phyloP scores from a whole-genome alignment of 2,797 vertebrate genomes.

The Microctenopoma lineatum region DNA sequence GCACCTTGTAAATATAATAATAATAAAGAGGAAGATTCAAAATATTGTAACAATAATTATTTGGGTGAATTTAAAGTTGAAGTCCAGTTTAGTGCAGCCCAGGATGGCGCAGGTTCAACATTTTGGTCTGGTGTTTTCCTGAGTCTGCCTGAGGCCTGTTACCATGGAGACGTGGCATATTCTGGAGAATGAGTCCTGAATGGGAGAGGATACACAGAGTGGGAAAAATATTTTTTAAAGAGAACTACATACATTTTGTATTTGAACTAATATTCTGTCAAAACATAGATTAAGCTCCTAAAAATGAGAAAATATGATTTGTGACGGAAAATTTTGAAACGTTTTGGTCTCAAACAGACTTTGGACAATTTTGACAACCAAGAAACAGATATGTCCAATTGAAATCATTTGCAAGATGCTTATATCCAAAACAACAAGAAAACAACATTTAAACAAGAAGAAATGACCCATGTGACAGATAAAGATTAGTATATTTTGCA shows the following conservation, averaged over 20 bases:
- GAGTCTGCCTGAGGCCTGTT: slow-evolving; percentile 60
- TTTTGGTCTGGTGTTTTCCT: slow-evolving; percentile 34
- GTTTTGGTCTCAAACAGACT: neutral
- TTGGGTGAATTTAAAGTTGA: neutral
- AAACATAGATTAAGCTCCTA: slow-evolving; percentile 1
- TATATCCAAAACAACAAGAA: too few relatives aligned
- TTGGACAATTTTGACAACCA: neutral
- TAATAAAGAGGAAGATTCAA: neutral
- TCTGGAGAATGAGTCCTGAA: slow-evolving; percentile 54
- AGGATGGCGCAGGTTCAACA: slow-evolving; percentile 42
- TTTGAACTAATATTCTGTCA: slow-evolving; percentile 13
- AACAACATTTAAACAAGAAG: too few relatives aligned
- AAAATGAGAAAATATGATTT: neutral
- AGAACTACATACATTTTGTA: slow-evolving; percentile 28
- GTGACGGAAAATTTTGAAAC: neutral
- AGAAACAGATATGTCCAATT: neutral
- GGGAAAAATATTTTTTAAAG: slow-evolving; percentile 20
- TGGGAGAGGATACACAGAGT: slow-evolving; percentile 16
- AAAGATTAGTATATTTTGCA: neutral
- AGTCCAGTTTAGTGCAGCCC: slow-evolving; percentile 29
- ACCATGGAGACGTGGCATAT: slow-evolving; percentile 69
- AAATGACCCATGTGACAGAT: too few relatives aligned
- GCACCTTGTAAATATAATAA: neutral
- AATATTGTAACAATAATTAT: neutral
- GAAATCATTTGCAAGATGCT: neutral